Conservation (phyloP, 2,888 invertebrate species). For the Cephus pygmeus region DNA sequence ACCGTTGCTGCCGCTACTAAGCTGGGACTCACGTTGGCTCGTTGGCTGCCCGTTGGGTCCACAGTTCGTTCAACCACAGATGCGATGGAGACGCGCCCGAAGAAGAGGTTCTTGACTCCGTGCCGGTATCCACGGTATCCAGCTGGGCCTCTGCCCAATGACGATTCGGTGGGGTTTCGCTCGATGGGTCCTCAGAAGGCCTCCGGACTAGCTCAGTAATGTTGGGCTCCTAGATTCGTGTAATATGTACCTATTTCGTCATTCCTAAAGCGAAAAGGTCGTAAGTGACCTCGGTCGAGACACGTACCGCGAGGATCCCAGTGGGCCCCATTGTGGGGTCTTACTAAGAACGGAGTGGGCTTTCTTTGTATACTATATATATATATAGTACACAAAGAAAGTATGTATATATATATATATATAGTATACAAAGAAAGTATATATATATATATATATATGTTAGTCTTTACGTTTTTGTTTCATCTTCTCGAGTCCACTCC, state of each 20-base stretch:
- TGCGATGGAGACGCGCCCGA: constrained; percentile 41
- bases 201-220: too few relatives aligned
- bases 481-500: too few relatives aligned
- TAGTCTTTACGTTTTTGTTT: too few relatives aligned
- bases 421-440: too few relatives aligned
- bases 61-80: constrained; percentile 56
- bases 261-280: background rate
- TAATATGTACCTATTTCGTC: background rate
- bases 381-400: too few relatives aligned
- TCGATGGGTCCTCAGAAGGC: background rate
- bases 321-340: too few relatives aligned
- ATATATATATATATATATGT: too few relatives aligned
- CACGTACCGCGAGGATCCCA: too few relatives aligned
- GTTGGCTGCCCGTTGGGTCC: constrained; percentile 17
- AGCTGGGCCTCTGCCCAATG: constrained; percentile 1
- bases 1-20: constrained; percentile 42
- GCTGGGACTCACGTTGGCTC: background rate
- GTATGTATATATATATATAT: too few relatives aligned
- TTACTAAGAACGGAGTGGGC: too few relatives aligned
- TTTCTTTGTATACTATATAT: too few relatives aligned
- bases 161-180: background rate
- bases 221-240: background rate
- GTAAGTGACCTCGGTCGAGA: background rate
- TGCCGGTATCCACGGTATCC: constrained; percentile 7
- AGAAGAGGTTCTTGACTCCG: constrained; percentile 48